Conservation (phyloP, 2,113 vertebrate genomes). For the Tragulus kanchil region DNA sequence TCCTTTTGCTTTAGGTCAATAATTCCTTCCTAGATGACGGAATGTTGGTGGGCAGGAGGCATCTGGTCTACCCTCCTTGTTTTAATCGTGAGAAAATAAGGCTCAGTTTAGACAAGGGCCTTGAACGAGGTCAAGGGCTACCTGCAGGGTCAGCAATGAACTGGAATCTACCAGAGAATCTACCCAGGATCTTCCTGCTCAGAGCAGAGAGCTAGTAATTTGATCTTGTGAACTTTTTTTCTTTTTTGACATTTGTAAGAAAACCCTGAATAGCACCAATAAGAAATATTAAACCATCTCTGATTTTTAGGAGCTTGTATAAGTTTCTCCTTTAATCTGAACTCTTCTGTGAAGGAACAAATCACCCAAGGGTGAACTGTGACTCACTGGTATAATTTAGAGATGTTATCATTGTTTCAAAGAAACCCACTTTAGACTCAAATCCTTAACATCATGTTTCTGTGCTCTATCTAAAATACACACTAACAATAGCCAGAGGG, state of each 20-base stretch:
- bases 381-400: slow-evolving; percentile 9
- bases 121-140: background rate
- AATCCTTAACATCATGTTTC: slow-evolving; percentile 5
- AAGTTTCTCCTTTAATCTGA: slow-evolving; percentile 41
- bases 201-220: background rate
- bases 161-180: background rate
- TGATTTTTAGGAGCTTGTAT: background rate
- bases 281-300: background rate
- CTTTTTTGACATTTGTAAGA: slow-evolving; percentile 32
- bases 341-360: background rate
- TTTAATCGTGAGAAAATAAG: slow-evolving; percentile 4
- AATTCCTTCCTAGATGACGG: slow-evolving; percentile 5
- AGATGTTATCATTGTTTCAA: slow-evolving; percentile 5
- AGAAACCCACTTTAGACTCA: background rate
- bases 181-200: background rate
- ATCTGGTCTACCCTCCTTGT: background rate
- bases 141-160: background rate
- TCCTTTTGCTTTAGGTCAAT: background rate
- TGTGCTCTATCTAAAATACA: background rate
- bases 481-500: background rate
- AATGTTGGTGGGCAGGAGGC: background rate
- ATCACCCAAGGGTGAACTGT: background rate
- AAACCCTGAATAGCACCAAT: background rate
- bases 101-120: background rate
- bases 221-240: background rate